These are phyloP conservation scores for Budorcas taxicolor DNA, from an alignment of 2,113 vertebrate species.

Conservation along the genomic window DNA sequence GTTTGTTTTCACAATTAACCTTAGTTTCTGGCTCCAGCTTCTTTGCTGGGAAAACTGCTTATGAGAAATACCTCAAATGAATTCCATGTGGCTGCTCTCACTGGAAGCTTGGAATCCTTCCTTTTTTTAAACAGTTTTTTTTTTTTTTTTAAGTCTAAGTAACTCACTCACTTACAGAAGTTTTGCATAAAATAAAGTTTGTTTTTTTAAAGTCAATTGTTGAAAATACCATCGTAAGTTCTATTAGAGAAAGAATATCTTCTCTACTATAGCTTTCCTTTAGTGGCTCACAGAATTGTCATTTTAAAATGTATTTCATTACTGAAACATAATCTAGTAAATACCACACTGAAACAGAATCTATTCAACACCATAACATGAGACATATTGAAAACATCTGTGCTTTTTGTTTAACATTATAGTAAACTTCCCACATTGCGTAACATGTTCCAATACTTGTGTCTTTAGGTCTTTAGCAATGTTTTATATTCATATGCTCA, in stretches of 20 bases:
- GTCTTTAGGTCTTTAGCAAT: background rate
- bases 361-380: background rate
- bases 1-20: slow-evolving; percentile 10
- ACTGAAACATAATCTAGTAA: slow-evolving; percentile 31
- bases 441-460: background rate
- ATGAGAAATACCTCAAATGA: background rate
- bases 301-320: slow-evolving; percentile 37
- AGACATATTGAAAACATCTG: slow-evolving; percentile 46
- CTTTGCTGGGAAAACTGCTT: background rate
- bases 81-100: background rate
- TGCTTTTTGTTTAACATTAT: background rate
- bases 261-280: background rate
- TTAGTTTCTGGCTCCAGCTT: background rate
- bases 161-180: background rate
- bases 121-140: background rate
- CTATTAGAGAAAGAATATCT: background rate
- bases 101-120: background rate
- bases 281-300: background rate
- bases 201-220: background rate
- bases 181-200: background rate
- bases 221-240: background rate
- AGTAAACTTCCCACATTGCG: background rate
- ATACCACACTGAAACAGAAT: background rate
- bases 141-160: slow-evolving; percentile 5
- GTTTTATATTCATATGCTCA: slow-evolving; percentile 3